Percentiles rank a stretch among this genome's conserved stretches.
phyloP scores from a whole-genome alignment of 2,888 invertebrate genomes.

The Bombyx huttoni region DNA sequence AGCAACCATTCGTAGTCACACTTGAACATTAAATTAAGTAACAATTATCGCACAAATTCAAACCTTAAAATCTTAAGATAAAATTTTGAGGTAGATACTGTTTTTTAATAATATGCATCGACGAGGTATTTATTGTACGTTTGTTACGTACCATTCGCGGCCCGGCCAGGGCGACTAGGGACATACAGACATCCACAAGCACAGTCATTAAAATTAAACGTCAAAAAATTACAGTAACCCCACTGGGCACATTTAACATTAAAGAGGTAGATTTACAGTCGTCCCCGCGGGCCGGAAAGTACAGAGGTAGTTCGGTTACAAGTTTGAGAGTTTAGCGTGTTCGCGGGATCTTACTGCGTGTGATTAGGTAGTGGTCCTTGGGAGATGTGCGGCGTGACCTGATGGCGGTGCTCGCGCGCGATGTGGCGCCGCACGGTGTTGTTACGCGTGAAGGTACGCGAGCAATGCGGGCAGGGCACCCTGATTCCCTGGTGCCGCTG shows the following conservation, averaged over 20 bases:
- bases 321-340: slow-evolving; percentile 16
- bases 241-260: background rate
- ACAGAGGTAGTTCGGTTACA: slow-evolving; percentile 60
- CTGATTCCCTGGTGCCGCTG: slow-evolving; percentile 94
- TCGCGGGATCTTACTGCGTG: slow-evolving; percentile 65
- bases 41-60: slow-evolving; percentile 64
- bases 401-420: slow-evolving; percentile 89
- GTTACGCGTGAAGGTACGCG: slow-evolving; percentile 92
- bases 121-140: slow-evolving; percentile 63
- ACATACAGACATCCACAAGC: slow-evolving; percentile 3
- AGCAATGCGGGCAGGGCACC: slow-evolving; percentile 92
- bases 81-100: slow-evolving; percentile 68
- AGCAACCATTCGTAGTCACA: slow-evolving; percentile 62
- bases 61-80: slow-evolving; percentile 68
- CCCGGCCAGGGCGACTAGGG: slow-evolving; percentile 22
- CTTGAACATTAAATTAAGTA: slow-evolving; percentile 63
- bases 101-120: slow-evolving; percentile 64
- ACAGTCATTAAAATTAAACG: slow-evolving; percentile 5
- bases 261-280: slow-evolving; percentile 25
- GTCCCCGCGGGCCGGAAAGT: slow-evolving; percentile 30
- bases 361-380: slow-evolving; percentile 75
- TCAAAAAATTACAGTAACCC: background rate
- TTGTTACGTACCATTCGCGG: slow-evolving; percentile 32
- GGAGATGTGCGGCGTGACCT: slow-evolving; percentile 76
- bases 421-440: slow-evolving; percentile 93